phyloP scores from a whole-genome alignment of 2,113 vertebrate species.

The Calidris pygmaea region DNA sequence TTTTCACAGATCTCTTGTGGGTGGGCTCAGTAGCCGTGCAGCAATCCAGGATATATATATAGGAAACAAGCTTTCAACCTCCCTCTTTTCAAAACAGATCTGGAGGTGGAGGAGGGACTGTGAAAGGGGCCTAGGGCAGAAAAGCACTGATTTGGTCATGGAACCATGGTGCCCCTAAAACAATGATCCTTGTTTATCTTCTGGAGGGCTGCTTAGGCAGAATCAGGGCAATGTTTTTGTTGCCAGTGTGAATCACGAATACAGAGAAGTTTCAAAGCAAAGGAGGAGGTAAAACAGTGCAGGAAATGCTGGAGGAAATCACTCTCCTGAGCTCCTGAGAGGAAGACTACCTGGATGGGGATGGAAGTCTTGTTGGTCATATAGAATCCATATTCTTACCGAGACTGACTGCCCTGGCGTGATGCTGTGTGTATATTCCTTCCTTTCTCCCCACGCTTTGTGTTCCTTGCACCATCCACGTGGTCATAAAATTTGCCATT shows the following conservation, averaged over 20 bases:
- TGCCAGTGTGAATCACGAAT: neutral
- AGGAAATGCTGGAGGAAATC: too few species aligned
- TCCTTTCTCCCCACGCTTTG: neutral
- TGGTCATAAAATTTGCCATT: neutral
- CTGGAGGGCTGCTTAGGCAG: neutral
- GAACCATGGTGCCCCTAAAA: neutral
- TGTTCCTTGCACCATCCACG: neutral
- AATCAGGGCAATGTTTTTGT: neutral
- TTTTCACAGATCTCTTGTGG: neutral
- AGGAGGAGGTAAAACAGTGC: neutral
- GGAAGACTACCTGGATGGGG: neutral
- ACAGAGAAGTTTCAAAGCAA: neutral
- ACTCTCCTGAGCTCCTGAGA: neutral
- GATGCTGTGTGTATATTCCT: neutral
- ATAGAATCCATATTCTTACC: neutral
- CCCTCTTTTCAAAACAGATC: neutral
- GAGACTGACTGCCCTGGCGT: neutral
- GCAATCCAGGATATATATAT: neutral
- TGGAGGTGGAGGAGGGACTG: neutral
- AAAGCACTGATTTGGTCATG: neutral
- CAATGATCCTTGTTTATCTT: neutral
- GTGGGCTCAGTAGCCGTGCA: neutral
- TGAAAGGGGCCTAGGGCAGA: neutral
- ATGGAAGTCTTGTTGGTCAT: neutral
- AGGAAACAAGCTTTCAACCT: neutral